Percentiles rank a stretch among this genome's conserved stretches.
These are phyloP conservation scores for Microlaimidae sp. DNA, from an alignment of 2,888 invertebrate species.

Conservation along the genomic window DNA sequence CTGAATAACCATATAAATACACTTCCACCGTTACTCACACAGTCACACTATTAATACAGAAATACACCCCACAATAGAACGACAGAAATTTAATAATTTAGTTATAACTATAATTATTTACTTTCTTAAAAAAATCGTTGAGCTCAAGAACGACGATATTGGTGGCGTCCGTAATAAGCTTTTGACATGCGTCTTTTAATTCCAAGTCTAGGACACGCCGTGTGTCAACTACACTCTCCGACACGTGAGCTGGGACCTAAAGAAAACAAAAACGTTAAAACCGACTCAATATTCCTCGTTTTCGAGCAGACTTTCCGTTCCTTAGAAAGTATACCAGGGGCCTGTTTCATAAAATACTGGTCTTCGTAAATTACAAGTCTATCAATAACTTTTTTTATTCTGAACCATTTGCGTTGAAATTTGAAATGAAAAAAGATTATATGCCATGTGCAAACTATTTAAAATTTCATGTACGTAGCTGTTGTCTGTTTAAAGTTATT, in stretches of 20 bases:
- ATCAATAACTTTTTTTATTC: too few species aligned
- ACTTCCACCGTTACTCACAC: constrained; percentile 22
- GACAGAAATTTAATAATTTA: background rate
- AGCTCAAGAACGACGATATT: constrained; percentile 57
- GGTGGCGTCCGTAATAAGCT: constrained; percentile 62
- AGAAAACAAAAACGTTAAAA: too few species aligned
- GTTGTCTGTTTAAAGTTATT: too few species aligned
- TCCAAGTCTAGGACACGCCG: constrained; percentile 86
- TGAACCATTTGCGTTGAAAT: too few species aligned
- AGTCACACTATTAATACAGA: constrained; percentile 19
- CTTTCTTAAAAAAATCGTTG: constrained; percentile 49
- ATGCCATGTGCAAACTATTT: too few species aligned
- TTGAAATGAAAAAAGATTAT: too few species aligned
- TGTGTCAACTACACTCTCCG: constrained; percentile 76
- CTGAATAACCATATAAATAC: constrained; percentile 19
- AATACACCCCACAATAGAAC: background rate
- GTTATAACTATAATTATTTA: background rate
- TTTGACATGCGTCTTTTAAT: constrained; percentile 70
- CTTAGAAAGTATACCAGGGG: too few species aligned
- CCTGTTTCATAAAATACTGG: too few species aligned
- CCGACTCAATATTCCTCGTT: too few species aligned
- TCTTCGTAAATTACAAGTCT: too few species aligned
- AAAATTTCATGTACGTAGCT: too few species aligned
- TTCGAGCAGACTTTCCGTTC: too few species aligned
- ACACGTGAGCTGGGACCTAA: constrained; percentile 82